Conservation (phyloP, 2,797 vertebrate genomes). For the Karalla daura region DNA sequence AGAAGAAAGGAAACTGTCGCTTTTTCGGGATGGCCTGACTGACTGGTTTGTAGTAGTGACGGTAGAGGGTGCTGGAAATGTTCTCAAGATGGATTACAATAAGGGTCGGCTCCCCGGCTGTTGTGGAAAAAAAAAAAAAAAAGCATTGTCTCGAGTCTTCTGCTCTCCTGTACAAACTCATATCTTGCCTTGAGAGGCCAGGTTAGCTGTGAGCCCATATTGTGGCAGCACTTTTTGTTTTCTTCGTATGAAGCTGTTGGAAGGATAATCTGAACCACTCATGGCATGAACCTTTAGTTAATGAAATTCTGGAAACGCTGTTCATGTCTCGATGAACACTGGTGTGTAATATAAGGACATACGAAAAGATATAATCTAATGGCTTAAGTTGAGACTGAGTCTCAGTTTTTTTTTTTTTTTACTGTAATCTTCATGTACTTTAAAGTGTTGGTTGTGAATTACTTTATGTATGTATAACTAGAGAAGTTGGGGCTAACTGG, state of each 20-base stretch:
- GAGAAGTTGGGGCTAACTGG: conserved; percentile 66
- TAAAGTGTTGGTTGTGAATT: conserved; percentile 81
- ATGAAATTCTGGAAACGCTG: conserved; percentile 49
- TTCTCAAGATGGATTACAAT: not conserved
- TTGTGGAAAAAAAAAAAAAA: no score
- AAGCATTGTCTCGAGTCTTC: not conserved
- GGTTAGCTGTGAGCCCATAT: conserved; percentile 64
- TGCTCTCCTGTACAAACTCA: conserved; percentile 23
- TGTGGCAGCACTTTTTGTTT: conserved; percentile 55
- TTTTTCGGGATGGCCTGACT: not conserved
- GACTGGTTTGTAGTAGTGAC: conserved; percentile 4
- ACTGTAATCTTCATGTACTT: conserved; percentile 81
- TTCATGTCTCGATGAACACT: conserved; percentile 48
- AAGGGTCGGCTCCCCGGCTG: not conserved
- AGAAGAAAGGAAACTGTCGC: not conserved
- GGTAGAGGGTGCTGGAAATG: not conserved
- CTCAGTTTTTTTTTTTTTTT: conserved; percentile 78
- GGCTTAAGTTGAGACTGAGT: conserved; percentile 79
- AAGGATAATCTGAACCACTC: conserved; percentile 57
- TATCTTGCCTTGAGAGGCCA: conserved; percentile 59
- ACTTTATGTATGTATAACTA: conserved; percentile 80
- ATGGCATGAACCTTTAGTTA: conserved; percentile 51
- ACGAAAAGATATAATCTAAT: conserved; percentile 71
- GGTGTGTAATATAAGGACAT: conserved; percentile 56
- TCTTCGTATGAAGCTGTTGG: conserved; percentile 45